Conservation (phyloP, 2,797 vertebrate species). For the Rhabdophis nuchalis region DNA sequence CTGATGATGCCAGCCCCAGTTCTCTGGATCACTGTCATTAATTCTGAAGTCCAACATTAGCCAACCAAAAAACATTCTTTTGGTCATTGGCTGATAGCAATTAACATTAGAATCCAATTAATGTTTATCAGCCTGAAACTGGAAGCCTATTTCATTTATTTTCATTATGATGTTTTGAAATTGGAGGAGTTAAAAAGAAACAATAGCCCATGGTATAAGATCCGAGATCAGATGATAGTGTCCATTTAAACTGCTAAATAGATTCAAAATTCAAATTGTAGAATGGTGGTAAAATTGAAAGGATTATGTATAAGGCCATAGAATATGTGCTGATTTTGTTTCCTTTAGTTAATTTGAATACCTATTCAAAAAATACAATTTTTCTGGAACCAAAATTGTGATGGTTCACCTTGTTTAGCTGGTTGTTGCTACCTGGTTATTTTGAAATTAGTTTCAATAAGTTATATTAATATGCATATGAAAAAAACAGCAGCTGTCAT, state of each 20-base stretch:
- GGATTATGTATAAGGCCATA: constrained; percentile 2
- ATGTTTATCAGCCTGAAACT: neutral
- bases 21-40: neutral
- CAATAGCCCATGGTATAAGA: neutral
- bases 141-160: neutral
- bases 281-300: neutral
- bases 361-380: constrained; percentile 4
- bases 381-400: neutral
- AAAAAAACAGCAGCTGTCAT: neutral
- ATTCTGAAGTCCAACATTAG: neutral
- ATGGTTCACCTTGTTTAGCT: constrained; percentile 11
- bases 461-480: neutral
- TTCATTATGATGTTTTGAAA: neutral
- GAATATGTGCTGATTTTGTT: neutral
- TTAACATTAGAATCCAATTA: neutral
- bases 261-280: neutral
- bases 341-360: neutral
- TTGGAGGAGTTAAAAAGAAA: neutral
- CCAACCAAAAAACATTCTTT: neutral
- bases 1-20: neutral
- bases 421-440: neutral
- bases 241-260: neutral
- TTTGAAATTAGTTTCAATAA: neutral
- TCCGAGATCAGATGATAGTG: neutral
- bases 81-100: neutral